These are phyloP conservation scores for Tokudaia tokunoshimensis DNA, from an alignment of 2,797 vertebrate species.

Conservation along the genomic window DNA sequence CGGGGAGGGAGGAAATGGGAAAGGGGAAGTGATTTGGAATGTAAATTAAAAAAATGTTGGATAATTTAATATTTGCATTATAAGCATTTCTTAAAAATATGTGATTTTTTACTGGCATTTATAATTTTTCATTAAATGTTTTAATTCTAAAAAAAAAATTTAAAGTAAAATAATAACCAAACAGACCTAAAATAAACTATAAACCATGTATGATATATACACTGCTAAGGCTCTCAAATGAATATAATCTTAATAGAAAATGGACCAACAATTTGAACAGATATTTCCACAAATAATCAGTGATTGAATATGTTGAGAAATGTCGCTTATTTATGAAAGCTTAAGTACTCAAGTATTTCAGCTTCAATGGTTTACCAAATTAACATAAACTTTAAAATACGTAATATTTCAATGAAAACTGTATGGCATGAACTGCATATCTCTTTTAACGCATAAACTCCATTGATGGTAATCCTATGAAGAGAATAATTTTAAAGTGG, in stretches of 20 bases:
- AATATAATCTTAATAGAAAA: not conserved
- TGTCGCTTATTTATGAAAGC: not conserved
- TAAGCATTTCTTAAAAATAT: no score
- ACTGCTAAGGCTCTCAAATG: not conserved
- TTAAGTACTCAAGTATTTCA: conserved; percentile 46
- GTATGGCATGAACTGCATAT: not conserved
- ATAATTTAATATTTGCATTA: no score
- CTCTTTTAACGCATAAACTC: not conserved
- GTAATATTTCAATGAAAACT: not conserved
- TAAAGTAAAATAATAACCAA: not conserved
- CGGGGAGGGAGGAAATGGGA: no score
- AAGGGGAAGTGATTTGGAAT: no score
- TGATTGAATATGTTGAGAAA: not conserved
- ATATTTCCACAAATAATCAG: not conserved
- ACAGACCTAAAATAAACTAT: not conserved
- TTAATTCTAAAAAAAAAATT: no score
- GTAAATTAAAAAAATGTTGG: no score
- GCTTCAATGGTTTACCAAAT: not conserved
- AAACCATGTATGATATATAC: not conserved
- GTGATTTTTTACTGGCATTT: no score
- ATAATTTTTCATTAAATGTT: no score
- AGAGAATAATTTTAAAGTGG: not conserved
- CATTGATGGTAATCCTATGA: not conserved
- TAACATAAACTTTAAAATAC: not conserved
- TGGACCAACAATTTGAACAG: not conserved